phyloP scores from a whole-genome alignment of 2,888 invertebrate species.

The Macrosiphum euphorbiae region DNA sequence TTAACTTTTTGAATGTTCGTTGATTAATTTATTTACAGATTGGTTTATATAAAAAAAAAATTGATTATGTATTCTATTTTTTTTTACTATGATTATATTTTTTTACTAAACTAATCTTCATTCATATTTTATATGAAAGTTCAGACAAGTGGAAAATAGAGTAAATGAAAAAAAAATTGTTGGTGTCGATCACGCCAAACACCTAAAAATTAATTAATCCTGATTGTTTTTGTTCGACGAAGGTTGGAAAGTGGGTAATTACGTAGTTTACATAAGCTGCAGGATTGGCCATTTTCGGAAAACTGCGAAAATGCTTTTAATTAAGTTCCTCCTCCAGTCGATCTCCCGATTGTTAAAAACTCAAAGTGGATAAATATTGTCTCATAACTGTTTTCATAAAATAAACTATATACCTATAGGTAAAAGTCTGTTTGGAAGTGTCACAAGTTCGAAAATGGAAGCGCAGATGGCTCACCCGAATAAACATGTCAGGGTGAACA shows the following conservation, averaged over 20 bases:
- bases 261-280: neutral
- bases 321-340: neutral
- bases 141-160: slow-evolving; percentile 49
- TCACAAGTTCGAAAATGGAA: neutral
- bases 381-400: slow-evolving; percentile 5
- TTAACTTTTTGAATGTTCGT: neutral
- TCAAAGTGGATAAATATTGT: neutral
- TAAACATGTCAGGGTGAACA: slow-evolving; percentile 6
- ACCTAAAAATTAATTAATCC: slow-evolving; percentile 48
- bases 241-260: slow-evolving; percentile 31
- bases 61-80: neutral
- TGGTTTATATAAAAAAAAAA: neutral
- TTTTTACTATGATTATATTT: neutral
- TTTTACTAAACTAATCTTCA: neutral
- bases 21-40: slow-evolving; percentile 3
- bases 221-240: neutral
- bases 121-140: slow-evolving; percentile 40
- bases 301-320: slow-evolving; percentile 31
- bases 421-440: neutral
- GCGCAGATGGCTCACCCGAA: neutral
- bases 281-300: neutral
- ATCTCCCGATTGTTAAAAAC: neutral
- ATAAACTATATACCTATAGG: slow-evolving; percentile 4
- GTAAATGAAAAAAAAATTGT: slow-evolving; percentile 16
- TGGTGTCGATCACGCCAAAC: slow-evolving; percentile 46